These are phyloP conservation scores for Megalops cyprinoides DNA, from an alignment of 2,797 vertebrate genomes.

Conservation along the genomic window DNA sequence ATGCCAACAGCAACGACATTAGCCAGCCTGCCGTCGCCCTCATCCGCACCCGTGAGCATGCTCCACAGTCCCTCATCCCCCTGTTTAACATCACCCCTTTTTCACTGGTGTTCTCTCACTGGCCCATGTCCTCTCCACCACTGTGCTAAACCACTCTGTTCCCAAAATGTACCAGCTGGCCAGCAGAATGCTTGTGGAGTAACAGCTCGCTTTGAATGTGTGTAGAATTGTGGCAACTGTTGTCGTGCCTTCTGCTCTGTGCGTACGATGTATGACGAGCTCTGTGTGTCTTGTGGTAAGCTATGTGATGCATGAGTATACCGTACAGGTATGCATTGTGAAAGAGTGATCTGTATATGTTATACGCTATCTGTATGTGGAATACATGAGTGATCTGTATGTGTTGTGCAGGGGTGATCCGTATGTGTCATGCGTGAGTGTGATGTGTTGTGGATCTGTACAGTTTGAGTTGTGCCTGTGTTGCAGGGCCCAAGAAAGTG, in stretches of 20 bases:
- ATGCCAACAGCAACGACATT: slow-evolving; percentile 89
- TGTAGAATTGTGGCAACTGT: neutral
- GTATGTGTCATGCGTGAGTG: neutral
- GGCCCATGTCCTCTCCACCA: no score
- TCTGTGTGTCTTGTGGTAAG: no score
- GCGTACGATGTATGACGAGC: neutral
- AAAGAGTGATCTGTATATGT: no score
- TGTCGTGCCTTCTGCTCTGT: neutral
- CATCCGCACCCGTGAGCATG: slow-evolving; percentile 88
- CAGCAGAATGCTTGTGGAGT: neutral
- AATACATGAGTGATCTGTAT: no score
- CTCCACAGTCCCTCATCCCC: neutral
- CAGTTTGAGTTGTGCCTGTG: neutral
- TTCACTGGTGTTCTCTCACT: no score
- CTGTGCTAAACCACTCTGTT: no score
- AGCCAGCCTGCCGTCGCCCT: slow-evolving; percentile 87
- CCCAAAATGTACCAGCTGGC: neutral
- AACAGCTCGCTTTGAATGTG: neutral
- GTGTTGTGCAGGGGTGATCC: no score
- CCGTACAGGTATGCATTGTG: no score
- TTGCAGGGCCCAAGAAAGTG: slow-evolving; percentile 84
- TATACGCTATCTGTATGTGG: no score
- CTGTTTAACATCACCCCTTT: neutral
- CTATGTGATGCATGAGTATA: no score
- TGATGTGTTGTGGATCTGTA: neutral